These are phyloP conservation scores for Leptopilina myrica DNA, from an alignment of 2,888 invertebrate genomes.

Conservation along the genomic window DNA sequence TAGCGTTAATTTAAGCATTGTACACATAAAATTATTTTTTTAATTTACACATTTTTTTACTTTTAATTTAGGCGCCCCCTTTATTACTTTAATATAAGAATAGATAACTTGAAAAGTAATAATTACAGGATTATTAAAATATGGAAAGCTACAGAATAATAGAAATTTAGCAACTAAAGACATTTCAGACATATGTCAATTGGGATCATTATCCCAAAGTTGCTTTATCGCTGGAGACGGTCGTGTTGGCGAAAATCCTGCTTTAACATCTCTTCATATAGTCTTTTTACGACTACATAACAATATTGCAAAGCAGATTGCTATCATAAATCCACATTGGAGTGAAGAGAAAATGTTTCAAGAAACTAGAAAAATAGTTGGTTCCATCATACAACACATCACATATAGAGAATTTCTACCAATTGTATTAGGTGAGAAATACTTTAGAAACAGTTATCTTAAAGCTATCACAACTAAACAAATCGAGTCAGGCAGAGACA, in stretches of 20 bases:
- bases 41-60: no score
- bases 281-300: conserved; percentile 87
- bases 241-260: conserved; percentile 89
- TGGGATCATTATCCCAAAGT: conserved; percentile 84
- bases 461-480: no score
- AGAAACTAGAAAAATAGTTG: conserved; percentile 89
- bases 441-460: not conserved
- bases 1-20: no score
- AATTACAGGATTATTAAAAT: conserved; percentile 75
- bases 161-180: conserved; percentile 79
- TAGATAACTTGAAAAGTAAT: not conserved
- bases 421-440: conserved; percentile 82
- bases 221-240: conserved; percentile 90
- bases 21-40: no score
- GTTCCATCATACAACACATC: conserved; percentile 89
- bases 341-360: conserved; percentile 92
- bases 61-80: no score
- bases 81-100: no score
- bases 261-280: conserved; percentile 85
- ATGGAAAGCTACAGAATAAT: conserved; percentile 82
- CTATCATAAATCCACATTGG: conserved; percentile 89
- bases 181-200: conserved; percentile 84
- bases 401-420: conserved; percentile 91
- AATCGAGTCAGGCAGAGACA: not conserved
- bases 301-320: conserved; percentile 84